phyloP scores from a whole-genome alignment of 2,113 vertebrate species.

The Scopus umbretta region DNA sequence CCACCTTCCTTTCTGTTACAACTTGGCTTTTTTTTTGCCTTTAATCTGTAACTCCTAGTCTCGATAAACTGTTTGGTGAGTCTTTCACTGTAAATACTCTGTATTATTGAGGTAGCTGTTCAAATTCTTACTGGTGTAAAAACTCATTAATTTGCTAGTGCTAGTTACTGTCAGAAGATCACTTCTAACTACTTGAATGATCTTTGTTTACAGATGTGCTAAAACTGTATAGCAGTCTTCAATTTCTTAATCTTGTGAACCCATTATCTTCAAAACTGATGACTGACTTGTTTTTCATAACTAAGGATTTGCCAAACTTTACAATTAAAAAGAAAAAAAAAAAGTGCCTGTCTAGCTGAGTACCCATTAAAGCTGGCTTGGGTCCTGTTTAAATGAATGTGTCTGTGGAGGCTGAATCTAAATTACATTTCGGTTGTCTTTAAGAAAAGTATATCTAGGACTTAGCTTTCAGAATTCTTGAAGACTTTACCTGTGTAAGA shows the following conservation, averaged over 20 bases:
- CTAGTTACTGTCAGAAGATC: neutral
- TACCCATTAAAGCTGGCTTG: neutral
- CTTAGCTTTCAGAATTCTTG: neutral
- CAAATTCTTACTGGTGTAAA: neutral
- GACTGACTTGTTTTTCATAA: neutral
- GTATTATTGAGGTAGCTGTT: neutral
- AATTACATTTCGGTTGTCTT: neutral
- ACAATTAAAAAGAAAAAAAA: neutral
- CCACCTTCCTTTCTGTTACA: neutral
- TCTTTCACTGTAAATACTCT: neutral
- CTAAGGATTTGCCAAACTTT: neutral
- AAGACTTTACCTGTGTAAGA: neutral
- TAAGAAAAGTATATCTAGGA: neutral
- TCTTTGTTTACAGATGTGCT: neutral
- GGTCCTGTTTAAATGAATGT: neutral
- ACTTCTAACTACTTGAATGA: neutral
- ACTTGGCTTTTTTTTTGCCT: neutral
- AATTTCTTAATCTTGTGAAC: neutral
- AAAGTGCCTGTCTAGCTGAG: neutral
- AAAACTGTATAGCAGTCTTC: neutral
- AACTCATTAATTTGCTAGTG: neutral
- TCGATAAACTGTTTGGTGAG: neutral
- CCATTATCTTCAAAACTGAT: neutral
- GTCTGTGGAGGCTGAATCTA: neutral
- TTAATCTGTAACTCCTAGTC: neutral